Evolutionary conservation across 1,140 invertebrate species (phyloP).

Genomic region (Neoseiulus cucumeris): DNA sequence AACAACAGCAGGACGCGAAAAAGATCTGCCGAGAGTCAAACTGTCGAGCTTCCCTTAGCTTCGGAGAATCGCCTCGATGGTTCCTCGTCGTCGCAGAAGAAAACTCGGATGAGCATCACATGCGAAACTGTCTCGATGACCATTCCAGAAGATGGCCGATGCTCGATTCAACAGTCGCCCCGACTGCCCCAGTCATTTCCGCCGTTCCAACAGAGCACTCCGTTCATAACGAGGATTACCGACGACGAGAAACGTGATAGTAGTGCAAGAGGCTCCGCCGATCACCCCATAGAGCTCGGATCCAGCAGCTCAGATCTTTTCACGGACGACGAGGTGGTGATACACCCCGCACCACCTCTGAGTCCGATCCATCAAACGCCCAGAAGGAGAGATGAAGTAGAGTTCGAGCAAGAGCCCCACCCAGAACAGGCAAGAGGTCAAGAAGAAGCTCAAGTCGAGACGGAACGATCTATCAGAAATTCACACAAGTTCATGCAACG

Average conservation of each 20-base stretch:
- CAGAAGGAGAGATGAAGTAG: background rate
- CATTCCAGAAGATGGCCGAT: background rate
- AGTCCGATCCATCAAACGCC: background rate
- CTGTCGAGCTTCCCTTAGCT: background rate
- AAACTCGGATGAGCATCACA: slow-evolving; percentile 6
- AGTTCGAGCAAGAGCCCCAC: no score
- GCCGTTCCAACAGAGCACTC: background rate
- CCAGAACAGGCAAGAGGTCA: no score
- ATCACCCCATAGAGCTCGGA: background rate
- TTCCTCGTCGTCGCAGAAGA: background rate
- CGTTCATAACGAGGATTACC: background rate
- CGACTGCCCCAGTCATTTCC: background rate
- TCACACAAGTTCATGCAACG: background rate
- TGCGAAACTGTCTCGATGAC: background rate
- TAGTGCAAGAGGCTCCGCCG: background rate
- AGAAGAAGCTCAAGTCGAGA: no score
- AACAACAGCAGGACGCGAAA: background rate
- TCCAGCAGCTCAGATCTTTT: background rate
- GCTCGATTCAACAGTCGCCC: background rate
- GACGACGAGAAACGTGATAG: background rate
- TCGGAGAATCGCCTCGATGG: background rate
- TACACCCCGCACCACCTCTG: background rate
- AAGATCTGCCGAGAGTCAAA: background rate
- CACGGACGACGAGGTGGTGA: background rate
- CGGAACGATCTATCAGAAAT: no score